Evolutionary conservation across 2,113 vertebrate species (phyloP).

Genomic region (Notechis scutatus): DNA sequence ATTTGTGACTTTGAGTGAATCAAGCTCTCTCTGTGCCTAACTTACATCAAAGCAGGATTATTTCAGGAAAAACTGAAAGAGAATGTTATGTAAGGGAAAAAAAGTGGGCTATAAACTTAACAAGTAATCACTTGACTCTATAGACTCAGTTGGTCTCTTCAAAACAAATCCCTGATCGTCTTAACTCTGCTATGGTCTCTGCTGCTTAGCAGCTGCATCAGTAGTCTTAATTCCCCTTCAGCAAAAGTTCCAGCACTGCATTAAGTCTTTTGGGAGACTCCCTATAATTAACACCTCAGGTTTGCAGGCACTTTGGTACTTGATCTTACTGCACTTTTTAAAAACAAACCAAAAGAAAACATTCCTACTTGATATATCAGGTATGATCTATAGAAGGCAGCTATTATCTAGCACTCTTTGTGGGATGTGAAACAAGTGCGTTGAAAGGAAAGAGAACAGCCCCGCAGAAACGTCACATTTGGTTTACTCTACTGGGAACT

Average conservation of each 20-base stretch:
- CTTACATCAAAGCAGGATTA: not conserved
- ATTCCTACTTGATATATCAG: not conserved
- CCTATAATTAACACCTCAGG: not conserved
- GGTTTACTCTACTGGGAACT: not conserved
- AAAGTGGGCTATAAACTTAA: not conserved
- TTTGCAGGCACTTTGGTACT: too few relatives aligned
- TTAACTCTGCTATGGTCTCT: not conserved
- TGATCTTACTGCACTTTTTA: not conserved
- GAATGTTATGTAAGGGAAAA: not conserved
- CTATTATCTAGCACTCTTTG: too few relatives aligned
- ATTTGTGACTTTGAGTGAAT: not conserved
- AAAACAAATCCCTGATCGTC: not conserved
- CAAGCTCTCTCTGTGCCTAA: not conserved
- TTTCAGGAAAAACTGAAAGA: not conserved
- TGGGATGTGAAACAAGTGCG: not conserved
- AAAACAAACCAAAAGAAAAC: not conserved
- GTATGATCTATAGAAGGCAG: not conserved
- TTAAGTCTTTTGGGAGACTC: not conserved
- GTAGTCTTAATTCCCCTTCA: not conserved
- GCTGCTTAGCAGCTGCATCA: slow-evolving; percentile 4
- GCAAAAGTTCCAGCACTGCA: not conserved
- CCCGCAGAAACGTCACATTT: not conserved
- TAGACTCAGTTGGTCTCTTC: not conserved
- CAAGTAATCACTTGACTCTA: not conserved
- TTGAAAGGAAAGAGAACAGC: not conserved